A percentile compares a stretch with the other conserved stretches of the same genome.
These are phyloP conservation scores for Machimus rusticus DNA, from an alignment of 2,888 invertebrate species.

Conservation along the genomic window DNA sequence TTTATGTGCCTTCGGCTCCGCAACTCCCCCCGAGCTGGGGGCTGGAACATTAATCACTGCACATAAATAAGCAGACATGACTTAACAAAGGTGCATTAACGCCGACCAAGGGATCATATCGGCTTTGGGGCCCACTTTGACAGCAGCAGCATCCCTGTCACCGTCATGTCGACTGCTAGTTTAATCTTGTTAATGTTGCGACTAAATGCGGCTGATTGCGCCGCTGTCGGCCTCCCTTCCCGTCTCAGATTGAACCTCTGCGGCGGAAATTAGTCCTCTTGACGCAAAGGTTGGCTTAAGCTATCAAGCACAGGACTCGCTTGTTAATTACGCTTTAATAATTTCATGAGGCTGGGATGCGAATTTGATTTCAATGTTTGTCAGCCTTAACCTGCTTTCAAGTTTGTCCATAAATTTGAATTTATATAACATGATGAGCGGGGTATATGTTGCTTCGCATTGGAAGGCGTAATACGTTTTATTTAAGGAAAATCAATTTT, in stretches of 20 bases:
- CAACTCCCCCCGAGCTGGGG: background rate
- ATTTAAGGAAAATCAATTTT: background rate
- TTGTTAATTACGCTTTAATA: background rate
- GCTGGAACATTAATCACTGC: background rate
- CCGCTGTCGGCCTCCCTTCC: background rate
- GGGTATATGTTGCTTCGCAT: background rate
- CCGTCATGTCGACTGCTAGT: background rate
- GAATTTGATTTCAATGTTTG: background rate
- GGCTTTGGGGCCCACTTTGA: background rate
- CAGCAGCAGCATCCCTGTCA: background rate
- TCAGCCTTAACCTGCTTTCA: background rate
- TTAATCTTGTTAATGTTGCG: slow-evolving; percentile 15
- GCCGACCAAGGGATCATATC: background rate
- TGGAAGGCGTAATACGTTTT: background rate
- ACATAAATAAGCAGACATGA: slow-evolving; percentile 18
- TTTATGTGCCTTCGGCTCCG: background rate
- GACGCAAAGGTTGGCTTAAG: background rate
- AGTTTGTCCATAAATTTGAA: background rate
- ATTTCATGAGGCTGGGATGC: background rate
- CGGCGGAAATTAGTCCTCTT: background rate
- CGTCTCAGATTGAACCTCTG: background rate
- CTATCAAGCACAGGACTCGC: background rate
- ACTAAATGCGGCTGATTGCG: slow-evolving; percentile 2
- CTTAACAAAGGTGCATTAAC: slow-evolving; percentile 9
- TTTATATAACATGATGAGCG: background rate